Percentiles rank a stretch among this genome's conserved stretches.
phyloP scores from a whole-genome alignment of 2,113 vertebrate genomes.

The Pardalotus punctatus region DNA sequence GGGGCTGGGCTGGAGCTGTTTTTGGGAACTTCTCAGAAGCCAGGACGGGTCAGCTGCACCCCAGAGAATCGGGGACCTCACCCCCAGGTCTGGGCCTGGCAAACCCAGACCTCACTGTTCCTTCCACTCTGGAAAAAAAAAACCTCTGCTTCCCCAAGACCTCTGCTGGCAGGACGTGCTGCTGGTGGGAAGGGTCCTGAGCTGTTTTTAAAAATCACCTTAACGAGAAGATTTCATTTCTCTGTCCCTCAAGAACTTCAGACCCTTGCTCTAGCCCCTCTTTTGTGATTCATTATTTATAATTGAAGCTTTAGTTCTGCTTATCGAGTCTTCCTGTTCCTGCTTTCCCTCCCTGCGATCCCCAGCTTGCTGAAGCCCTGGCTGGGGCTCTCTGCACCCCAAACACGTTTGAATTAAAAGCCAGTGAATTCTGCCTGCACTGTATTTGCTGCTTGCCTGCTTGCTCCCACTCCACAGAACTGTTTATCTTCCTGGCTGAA shows the following conservation, averaged over 20 bases:
- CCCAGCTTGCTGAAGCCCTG: background rate
- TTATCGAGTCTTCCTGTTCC: background rate
- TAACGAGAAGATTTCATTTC: background rate
- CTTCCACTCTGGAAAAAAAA: background rate
- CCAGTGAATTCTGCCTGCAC: constrained; percentile 6
- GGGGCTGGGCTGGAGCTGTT: no score
- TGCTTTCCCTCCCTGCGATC: background rate
- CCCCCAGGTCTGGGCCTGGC: background rate
- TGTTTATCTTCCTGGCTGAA: background rate
- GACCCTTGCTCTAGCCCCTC: background rate
- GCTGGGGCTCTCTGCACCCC: background rate
- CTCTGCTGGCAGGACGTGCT: background rate
- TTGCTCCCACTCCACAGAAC: background rate
- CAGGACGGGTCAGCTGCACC: background rate
- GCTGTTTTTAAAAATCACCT: background rate
- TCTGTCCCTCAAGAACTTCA: background rate
- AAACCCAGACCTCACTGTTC: background rate
- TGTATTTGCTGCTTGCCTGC: background rate
- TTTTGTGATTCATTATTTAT: background rate
- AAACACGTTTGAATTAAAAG: background rate
- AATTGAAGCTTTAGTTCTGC: background rate
- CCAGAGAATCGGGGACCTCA: background rate
- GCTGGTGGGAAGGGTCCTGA: background rate
- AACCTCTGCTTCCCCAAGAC: background rate
- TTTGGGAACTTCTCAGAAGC: background rate